These are phyloP conservation scores for Semaprochilodus insignis DNA, from an alignment of 2,797 vertebrate genomes.

Conservation along the genomic window DNA sequence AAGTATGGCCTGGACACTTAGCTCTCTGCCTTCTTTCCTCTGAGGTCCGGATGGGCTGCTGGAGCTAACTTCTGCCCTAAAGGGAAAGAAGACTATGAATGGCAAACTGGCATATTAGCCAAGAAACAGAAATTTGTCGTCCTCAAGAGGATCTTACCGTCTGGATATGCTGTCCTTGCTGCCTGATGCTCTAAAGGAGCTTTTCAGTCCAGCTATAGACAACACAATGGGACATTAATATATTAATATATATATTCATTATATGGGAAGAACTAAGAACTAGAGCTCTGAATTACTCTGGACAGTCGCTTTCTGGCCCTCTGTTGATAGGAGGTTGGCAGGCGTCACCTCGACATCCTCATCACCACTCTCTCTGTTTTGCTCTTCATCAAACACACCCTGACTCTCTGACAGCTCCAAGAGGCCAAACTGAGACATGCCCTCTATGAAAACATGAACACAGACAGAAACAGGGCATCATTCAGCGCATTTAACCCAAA, in stretches of 20 bases:
- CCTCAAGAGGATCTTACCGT: constrained; percentile 62
- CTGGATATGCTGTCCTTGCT: constrained; percentile 61
- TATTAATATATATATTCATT: no score
- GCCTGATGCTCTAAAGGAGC: constrained; percentile 53
- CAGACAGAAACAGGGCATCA: not conserved
- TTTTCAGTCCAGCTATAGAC: constrained; percentile 61
- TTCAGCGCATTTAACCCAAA: not conserved
- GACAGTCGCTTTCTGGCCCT: constrained; percentile 58
- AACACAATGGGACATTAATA: constrained; percentile 23
- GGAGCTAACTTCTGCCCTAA: constrained; percentile 76
- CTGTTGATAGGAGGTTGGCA: constrained; percentile 41
- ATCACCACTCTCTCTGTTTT: constrained; percentile 52
- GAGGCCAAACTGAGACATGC: constrained; percentile 84
- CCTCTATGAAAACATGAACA: constrained; percentile 73
- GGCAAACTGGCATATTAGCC: not conserved
- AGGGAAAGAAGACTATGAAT: not conserved
- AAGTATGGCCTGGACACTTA: constrained; percentile 69
- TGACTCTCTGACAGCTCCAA: constrained; percentile 93
- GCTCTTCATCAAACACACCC: constrained; percentile 73
- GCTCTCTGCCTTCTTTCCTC: constrained; percentile 62
- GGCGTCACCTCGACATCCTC: constrained; percentile 49
- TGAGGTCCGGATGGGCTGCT: constrained; percentile 72
- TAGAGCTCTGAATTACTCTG: constrained; percentile 38
- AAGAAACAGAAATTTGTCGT: not conserved
- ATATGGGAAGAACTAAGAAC: no score